Evolutionary conservation across 2,797 vertebrate genomes (phyloP), one percentile per base, ranked within the genome.

Genomic region (Schizopygopsis malacanthus): DNA sequence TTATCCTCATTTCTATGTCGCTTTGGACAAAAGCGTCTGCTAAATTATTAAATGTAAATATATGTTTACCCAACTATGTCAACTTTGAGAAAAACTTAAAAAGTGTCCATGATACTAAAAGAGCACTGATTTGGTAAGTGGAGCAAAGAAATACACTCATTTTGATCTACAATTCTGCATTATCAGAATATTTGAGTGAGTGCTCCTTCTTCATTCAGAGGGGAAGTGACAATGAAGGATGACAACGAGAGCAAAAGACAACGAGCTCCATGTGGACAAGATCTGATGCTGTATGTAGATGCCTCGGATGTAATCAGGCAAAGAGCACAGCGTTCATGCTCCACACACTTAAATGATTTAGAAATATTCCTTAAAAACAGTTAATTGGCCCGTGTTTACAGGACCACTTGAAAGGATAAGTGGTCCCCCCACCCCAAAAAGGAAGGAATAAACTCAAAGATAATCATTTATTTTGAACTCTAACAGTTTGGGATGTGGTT

Each of bases 391-490:
- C 20, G 9, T 65, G 43, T 52, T 67, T 83, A 67, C 71, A 65
- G 20, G 56, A 39, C 56, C 43, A 65, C 71, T 47, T 75, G 54
- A 83, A 83, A 63, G 33, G 25, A 83, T 50, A 20, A 83, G 56
- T 4, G 2, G 16, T 15, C 16, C 12, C 13, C 39, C 41, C 61
- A 65, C 25, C 61, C 6, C 61, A 82, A 50, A 52, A 54, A 13
- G 10, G 37, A 59, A 78, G 28, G 28, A 52, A 50, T 4, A 18
- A 20, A 37, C 13, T 52, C 71, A 63, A 83, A 83, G 43, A 41
- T 56, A 83, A 50, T 65, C 5, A 50, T 41, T 83, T 65, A 39
- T 83, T 76, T 83, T 78, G 54, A 63, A 63, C 63, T 75, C 54
- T 20, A 33, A 59, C 67, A 41, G 52, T 72, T 22, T 22, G 25